These are phyloP conservation scores for Leptinotarsa undecemlineata DNA, from an alignment of 1,140 invertebrate species.

Conservation along the genomic window DNA sequence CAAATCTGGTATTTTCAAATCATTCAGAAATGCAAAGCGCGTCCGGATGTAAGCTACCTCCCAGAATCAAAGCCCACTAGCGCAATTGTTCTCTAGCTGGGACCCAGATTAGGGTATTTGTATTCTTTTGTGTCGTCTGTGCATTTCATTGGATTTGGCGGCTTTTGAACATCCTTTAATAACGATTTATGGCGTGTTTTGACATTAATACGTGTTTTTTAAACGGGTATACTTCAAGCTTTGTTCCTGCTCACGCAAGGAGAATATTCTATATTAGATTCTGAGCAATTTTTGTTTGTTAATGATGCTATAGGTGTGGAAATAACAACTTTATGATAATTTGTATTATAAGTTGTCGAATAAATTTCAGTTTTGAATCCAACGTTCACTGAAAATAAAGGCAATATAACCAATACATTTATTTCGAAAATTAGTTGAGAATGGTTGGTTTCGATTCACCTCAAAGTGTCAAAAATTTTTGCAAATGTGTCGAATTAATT, in stretches of 20 bases:
- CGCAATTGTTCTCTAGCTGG: slow-evolving; percentile 11
- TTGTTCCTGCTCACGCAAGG: neutral
- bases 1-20: neutral
- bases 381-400: too few relatives aligned
- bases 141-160: slow-evolving; percentile 48
- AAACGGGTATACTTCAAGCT: neutral
- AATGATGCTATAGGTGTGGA: too few relatives aligned
- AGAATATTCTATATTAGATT: too few relatives aligned
- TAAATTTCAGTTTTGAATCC: too few relatives aligned
- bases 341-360: too few relatives aligned
- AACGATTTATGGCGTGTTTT: slow-evolving; percentile 48
- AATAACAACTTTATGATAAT: too few relatives aligned
- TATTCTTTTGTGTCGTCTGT: slow-evolving; percentile 43
- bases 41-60: slow-evolving; percentile 17
- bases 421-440: too few relatives aligned
- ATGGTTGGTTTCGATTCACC: too few relatives aligned
- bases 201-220: slow-evolving; percentile 45
- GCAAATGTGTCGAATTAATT: too few relatives aligned
- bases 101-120: slow-evolving; percentile 29
- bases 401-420: too few relatives aligned
- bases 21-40: slow-evolving; percentile 1
- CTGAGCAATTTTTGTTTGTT: too few relatives aligned
- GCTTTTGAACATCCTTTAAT: slow-evolving; percentile 46
- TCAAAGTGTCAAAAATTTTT: too few relatives aligned
- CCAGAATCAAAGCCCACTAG: slow-evolving; percentile 23